These are phyloP conservation scores for Lepas anatifera DNA, from an alignment of 2,888 invertebrate genomes.

Conservation along the genomic window DNA sequence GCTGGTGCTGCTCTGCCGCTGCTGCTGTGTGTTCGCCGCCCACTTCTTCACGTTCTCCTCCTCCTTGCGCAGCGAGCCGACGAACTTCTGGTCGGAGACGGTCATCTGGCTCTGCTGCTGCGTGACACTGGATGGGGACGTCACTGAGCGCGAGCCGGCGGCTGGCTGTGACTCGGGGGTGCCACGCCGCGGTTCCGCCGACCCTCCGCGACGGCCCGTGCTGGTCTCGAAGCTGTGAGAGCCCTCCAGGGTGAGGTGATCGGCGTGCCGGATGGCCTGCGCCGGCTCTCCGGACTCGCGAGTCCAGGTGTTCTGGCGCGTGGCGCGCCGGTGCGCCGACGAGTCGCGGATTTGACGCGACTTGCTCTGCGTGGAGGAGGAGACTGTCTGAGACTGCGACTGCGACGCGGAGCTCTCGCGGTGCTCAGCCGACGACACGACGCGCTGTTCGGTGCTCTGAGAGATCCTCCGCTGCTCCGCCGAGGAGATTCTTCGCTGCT, in stretches of 20 bases:
- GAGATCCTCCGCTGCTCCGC: not conserved
- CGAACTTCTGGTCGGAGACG: not conserved
- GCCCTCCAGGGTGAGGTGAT: not conserved
- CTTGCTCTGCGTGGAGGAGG: not conserved
- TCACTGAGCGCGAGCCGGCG: not conserved
- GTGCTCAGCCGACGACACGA: not conserved
- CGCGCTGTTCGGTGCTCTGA: not conserved
- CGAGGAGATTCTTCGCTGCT: not conserved
- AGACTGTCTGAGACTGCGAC: not conserved
- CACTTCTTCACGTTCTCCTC: conserved; percentile 2
- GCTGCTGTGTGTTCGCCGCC: conserved; percentile 7
- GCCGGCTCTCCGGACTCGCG: conserved; percentile 51
- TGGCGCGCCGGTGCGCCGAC: conserved; percentile 30
- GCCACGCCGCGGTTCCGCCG: not conserved
- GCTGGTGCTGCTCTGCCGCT: not conserved
- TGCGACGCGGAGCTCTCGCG: not conserved
- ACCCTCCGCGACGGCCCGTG: not conserved
- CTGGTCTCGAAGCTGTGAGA: conserved; percentile 4
- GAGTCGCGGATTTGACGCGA: conserved; percentile 1
- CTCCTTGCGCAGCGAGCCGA: conserved; percentile 5
- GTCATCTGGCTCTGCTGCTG: not conserved
- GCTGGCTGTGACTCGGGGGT: not conserved
- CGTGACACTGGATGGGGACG: not conserved
- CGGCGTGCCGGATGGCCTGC: not conserved
- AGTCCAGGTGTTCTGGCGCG: conserved; percentile 53